Evolutionary conservation across 2,797 vertebrate species (phyloP).

Genomic region (Oreonectes daqikongensis): DNA sequence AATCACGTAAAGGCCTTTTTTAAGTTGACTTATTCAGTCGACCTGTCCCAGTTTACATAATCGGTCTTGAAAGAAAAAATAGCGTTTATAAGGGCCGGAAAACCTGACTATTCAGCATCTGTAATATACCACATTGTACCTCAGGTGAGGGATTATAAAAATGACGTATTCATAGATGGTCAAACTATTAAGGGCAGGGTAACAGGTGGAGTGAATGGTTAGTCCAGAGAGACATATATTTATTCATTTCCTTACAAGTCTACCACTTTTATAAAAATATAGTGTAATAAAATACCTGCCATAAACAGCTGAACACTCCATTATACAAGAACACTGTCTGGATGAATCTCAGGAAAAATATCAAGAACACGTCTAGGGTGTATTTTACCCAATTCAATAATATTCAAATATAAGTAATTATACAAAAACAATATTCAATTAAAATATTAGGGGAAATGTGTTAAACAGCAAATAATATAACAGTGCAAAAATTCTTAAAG

Average conservation of each 20-base stretch:
- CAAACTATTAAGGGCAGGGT: not conserved
- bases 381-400: not conserved
- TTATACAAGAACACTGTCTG: not conserved
- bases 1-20: slow-evolving; percentile 1
- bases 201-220: not conserved
- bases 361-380: not conserved
- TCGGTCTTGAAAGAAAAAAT: slow-evolving; percentile 22
- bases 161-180: not conserved
- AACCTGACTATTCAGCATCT: slow-evolving; percentile 15
- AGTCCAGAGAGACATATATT: no score
- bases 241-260: not conserved
- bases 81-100: slow-evolving; percentile 9
- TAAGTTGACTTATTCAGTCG: not conserved
- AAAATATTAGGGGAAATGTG: no score
- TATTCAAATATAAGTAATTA: no score
- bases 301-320: not conserved
- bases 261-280: not conserved
- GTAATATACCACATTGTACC: slow-evolving; percentile 13
- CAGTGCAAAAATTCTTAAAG: not conserved
- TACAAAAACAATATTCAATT: not conserved
- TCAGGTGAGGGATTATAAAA: not conserved
- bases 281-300: not conserved
- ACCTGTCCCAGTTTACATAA: not conserved
- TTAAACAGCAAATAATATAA: not conserved
- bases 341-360: not conserved